These are phyloP conservation scores for Achlya flavicornis DNA, from an alignment of 2,888 invertebrate genomes.

Conservation along the genomic window DNA sequence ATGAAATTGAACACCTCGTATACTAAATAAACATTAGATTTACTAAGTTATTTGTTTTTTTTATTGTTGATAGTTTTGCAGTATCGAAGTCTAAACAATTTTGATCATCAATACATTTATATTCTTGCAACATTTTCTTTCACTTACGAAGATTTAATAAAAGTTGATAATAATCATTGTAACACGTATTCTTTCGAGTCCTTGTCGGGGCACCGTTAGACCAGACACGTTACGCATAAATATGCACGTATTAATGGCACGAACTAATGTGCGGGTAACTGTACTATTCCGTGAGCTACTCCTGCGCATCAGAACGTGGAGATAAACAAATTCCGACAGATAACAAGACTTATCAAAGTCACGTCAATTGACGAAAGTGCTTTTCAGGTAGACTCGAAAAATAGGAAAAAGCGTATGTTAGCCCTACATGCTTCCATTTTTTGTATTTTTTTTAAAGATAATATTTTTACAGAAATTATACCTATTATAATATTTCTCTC, in stretches of 20 bases:
- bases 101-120: conserved; percentile 37
- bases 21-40: conserved; percentile 33
- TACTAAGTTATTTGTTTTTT: conserved; percentile 23
- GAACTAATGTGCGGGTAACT: conserved; percentile 74
- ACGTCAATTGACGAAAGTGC: not conserved
- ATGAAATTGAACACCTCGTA: conserved; percentile 15
- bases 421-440: too few relatives aligned
- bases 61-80: conserved; percentile 40
- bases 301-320: conserved; percentile 56
- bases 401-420: too few relatives aligned
- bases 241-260: conserved; percentile 78
- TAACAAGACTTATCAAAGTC: conserved; percentile 28
- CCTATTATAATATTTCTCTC: too few relatives aligned
- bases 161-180: conserved; percentile 41
- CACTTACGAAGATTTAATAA: conserved; percentile 21
- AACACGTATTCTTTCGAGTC: conserved; percentile 66
- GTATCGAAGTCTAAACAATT: conserved; percentile 26
- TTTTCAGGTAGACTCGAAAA: too few relatives aligned
- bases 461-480: too few relatives aligned
- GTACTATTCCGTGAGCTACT: conserved; percentile 67
- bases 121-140: conserved; percentile 36
- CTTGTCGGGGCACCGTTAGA: conserved; percentile 73
- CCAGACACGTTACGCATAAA: conserved; percentile 78
- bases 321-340: conserved; percentile 53
- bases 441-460: too few relatives aligned